Evolutionary conservation across 2,797 vertebrate species (phyloP).

Genomic region (Selene dorsalis): DNA sequence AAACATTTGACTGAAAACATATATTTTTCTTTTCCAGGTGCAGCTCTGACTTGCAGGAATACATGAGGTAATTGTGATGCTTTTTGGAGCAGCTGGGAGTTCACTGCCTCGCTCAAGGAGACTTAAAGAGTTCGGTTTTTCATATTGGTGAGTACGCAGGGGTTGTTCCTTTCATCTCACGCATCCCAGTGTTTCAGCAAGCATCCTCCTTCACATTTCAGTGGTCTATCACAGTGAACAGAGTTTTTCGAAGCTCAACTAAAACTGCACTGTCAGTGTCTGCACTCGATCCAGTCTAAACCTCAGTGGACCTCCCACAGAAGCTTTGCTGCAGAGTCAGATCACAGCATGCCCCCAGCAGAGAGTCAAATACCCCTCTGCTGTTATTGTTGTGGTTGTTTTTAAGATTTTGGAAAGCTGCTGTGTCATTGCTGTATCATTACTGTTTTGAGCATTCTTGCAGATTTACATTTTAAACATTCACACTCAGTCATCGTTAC

Average conservation of each 20-base stretch:
- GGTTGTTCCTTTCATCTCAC: background rate
- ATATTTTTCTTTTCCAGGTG: background rate
- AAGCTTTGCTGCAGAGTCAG: conserved; percentile 41
- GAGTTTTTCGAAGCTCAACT: conserved; percentile 19
- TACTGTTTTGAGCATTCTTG: conserved; percentile 2
- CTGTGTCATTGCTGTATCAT: conserved; percentile 53
- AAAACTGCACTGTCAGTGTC: conserved; percentile 25
- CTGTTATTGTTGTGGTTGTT: conserved; percentile 46
- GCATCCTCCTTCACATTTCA: background rate
- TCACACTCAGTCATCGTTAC: conserved; percentile 3
- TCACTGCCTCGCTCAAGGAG: conserved; percentile 1
- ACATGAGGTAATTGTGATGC: background rate
- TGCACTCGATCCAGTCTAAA: conserved; percentile 15
- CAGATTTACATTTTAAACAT: conserved; percentile 36
- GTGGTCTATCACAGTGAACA: conserved; percentile 2
- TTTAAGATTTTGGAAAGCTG: conserved; percentile 41
- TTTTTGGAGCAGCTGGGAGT: background rate
- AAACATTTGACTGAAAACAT: background rate
- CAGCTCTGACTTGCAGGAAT: conserved; percentile 4
- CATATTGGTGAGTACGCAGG: background rate
- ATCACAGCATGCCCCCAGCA: conserved; percentile 43
- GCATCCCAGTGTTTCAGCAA: background rate
- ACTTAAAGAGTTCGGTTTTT: background rate
- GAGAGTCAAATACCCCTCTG: conserved; percentile 48
- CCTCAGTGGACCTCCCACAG: conserved; percentile 19